These are phyloP conservation scores for Carapus acus DNA, from an alignment of 2,797 vertebrate genomes.

Conservation along the genomic window DNA sequence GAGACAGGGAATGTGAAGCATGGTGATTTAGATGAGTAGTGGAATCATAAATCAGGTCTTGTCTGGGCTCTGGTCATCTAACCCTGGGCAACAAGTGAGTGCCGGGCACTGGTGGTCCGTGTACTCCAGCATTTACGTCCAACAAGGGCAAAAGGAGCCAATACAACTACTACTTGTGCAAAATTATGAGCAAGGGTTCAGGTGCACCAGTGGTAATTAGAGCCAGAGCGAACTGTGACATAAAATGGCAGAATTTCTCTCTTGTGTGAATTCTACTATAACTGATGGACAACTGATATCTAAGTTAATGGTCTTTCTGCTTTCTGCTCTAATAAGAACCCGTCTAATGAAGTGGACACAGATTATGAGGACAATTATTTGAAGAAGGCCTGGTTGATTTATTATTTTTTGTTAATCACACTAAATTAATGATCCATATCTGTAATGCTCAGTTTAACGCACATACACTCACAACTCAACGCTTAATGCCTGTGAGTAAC, in stretches of 20 bases:
- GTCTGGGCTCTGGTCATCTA: slow-evolving; percentile 41
- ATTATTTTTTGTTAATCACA: slow-evolving; percentile 44
- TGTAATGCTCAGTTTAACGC: slow-evolving; percentile 39
- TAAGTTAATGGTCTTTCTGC: slow-evolving; percentile 18
- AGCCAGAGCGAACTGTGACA: no score
- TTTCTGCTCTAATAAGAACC: slow-evolving; percentile 11
- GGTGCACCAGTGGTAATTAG: no score
- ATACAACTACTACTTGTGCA: no score
- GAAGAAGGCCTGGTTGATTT: slow-evolving; percentile 37
- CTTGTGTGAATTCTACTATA: slow-evolving; percentile 25
- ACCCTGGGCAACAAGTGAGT: slow-evolving; percentile 39
- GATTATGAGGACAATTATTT: slow-evolving; percentile 50
- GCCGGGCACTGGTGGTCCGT: slow-evolving; percentile 22
- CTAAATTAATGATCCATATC: slow-evolving; percentile 54
- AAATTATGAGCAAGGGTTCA: no score
- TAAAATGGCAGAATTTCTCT: slow-evolving; percentile 17
- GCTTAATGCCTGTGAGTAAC: slow-evolving; percentile 6
- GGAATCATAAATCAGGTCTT: slow-evolving; percentile 48
- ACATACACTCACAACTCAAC: slow-evolving; percentile 24
- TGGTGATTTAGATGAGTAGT: slow-evolving; percentile 49
- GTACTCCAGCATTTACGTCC: slow-evolving; percentile 16
- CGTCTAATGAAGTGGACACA: slow-evolving; percentile 33
- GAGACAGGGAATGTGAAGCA: slow-evolving; percentile 57
- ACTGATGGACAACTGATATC: slow-evolving; percentile 18
- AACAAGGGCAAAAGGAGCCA: no score